Evolutionary conservation across 2,113 vertebrate genomes (phyloP), one percentile per base, ranked within the genome.

Genomic region (Ophiodon elongatus): DNA sequence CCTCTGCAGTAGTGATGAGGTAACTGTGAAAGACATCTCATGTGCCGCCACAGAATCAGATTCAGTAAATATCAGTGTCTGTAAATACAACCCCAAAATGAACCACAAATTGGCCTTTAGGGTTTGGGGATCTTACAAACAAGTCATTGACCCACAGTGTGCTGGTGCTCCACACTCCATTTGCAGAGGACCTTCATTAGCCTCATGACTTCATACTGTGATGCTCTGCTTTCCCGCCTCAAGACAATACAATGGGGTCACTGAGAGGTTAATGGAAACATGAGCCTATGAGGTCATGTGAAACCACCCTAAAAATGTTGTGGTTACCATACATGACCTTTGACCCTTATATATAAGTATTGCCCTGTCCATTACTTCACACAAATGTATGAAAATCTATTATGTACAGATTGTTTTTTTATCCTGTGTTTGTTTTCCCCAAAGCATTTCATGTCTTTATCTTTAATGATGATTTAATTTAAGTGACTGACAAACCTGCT

Each of bases 161-260:
- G 62, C 19, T 19, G 27, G 73, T 67, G 64, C 27, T 6, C 62
- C 62, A 19, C n/a, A 43, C 39, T 45, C 39, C 64, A 27, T 68
- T 31, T 52, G 10, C 25, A 45, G 15, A n/a, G 21, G 45, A 35
- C 39, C 52, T 74, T 84, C 52, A 66, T 86, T 88, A 79, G 52
- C 63, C 45, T 25, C 50, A 17, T 52, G 59, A 73, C n/a, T 62
- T 27, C 67, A 23, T 52, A 59, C 65, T 74, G 60, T 60, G 64
- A 80, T 54, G 80, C 68, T 75, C 69, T 68, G 54, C 63, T 80
- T 54, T 77, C 25, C 76, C 25, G 65, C 67, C 25, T 59, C 43
- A 74, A 82, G 60, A 88, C 69, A 73, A 71, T 11, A 31, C 10
- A 33, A 39, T 69, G 17, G 73, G 76, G 63, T 84, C 90, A 79